phyloP scores from a whole-genome alignment of 1,140 invertebrate genomes.

The Drosophila sucinea region DNA sequence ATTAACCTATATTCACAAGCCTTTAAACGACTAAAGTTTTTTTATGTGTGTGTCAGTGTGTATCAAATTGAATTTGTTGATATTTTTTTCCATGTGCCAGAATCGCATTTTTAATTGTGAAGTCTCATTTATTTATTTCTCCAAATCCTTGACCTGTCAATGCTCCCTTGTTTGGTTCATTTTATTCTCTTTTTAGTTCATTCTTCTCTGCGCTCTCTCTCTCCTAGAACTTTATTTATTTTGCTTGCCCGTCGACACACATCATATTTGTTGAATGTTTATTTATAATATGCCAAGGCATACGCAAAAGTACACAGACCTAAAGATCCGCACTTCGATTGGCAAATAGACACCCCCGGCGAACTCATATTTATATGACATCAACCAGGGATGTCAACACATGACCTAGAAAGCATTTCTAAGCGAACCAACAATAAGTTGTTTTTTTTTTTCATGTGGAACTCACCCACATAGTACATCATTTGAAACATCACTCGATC shows the following conservation, averaged over 20 bases:
- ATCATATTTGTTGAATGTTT: slow-evolving; percentile 29
- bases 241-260: neutral
- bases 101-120: too few relatives aligned
- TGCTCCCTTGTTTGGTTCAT: neutral
- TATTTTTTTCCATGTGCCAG: too few relatives aligned
- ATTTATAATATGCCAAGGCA: slow-evolving; percentile 40
- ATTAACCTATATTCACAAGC: neutral
- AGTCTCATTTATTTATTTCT: neutral
- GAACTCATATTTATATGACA: slow-evolving; percentile 39
- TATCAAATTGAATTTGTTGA: slow-evolving; percentile 6
- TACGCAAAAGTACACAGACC: slow-evolving; percentile 29
- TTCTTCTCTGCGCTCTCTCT: too few relatives aligned
- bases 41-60: neutral
- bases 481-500: too few relatives aligned
- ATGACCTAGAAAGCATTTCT: neutral
- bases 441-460: too few relatives aligned
- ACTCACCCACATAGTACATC: too few relatives aligned
- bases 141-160: slow-evolving; percentile 43
- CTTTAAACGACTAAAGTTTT: neutral
- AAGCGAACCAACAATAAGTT: neutral
- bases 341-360: slow-evolving; percentile 30
- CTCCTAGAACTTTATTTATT: neutral
- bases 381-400: slow-evolving; percentile 16
- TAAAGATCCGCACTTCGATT: neutral
- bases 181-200: neutral